phyloP scores from a whole-genome alignment of 2,888 invertebrate genomes.

The Aphelenchoides bicaudatus region DNA sequence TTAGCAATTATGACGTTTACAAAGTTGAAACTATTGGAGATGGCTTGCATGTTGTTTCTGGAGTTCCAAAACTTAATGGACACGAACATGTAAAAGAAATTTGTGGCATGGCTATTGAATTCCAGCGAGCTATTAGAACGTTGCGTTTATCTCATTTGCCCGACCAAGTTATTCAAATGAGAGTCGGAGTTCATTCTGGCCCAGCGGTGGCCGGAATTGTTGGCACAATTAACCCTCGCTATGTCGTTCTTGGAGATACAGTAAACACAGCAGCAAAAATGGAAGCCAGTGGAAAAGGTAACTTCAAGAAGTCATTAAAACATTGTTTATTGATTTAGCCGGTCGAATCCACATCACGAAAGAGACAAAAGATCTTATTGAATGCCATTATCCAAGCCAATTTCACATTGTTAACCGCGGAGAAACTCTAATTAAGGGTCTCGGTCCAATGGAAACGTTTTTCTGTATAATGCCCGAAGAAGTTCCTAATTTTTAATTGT shows the following conservation, averaged over 20 bases:
- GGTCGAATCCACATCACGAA: slow-evolving; percentile 21
- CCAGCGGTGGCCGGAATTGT: slow-evolving; percentile 47
- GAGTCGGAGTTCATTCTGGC: slow-evolving; percentile 39
- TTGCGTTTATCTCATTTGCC: slow-evolving; percentile 48
- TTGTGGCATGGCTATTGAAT: slow-evolving; percentile 42
- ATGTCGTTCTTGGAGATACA: slow-evolving; percentile 47
- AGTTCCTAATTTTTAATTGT: no score
- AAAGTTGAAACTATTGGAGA: slow-evolving; percentile 58
- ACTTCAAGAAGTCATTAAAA: not conserved
- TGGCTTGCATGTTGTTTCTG: slow-evolving; percentile 51
- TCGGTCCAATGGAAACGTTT: no score
- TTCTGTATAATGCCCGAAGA: no score
- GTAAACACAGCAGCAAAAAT: slow-evolving; percentile 52
- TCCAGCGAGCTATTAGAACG: slow-evolving; percentile 34
- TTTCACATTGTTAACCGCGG: slow-evolving; percentile 14
- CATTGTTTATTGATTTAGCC: slow-evolving; percentile 1
- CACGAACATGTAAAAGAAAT: slow-evolving; percentile 47
- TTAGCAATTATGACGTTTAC: slow-evolving; percentile 53
- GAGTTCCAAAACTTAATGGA: slow-evolving; percentile 49
- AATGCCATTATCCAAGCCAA: not conserved
- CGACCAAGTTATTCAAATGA: slow-evolving; percentile 40
- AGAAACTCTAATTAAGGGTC: slow-evolving; percentile 18
- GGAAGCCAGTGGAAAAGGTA: slow-evolving; percentile 45
- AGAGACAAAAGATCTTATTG: slow-evolving; percentile 12
- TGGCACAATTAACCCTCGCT: slow-evolving; percentile 46